phyloP scores from a whole-genome alignment of 2,113 vertebrate genomes.

The Nestor notabilis region DNA sequence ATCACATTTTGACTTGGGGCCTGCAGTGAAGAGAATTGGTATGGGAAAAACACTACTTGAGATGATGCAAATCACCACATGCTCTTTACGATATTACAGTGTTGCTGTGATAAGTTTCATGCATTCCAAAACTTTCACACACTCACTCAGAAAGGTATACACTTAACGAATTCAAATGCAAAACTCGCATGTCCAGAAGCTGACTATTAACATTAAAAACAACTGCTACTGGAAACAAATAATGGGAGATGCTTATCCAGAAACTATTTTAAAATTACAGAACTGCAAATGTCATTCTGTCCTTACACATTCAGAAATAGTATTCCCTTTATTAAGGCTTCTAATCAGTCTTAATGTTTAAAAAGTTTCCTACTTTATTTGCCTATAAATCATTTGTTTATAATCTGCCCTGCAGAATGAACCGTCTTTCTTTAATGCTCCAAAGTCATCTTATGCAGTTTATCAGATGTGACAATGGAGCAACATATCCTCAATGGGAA shows the following conservation, averaged over 20 bases:
- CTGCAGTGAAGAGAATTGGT: background rate
- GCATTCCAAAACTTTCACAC: background rate
- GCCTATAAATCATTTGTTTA: background rate
- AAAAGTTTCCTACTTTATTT: background rate
- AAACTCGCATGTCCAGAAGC: background rate
- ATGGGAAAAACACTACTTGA: background rate
- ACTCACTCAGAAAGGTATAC: background rate
- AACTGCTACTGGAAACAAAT: background rate
- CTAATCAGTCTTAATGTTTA: background rate
- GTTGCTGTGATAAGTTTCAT: background rate
- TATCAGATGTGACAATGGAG: background rate
- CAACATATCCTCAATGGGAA: background rate
- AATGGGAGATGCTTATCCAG: background rate
- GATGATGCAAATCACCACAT: background rate
- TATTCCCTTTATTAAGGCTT: slow-evolving; percentile 1
- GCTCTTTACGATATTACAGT: background rate
- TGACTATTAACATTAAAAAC: background rate
- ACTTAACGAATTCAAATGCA: background rate
- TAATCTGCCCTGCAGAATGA: background rate
- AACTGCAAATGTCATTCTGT: background rate
- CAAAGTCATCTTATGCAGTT: background rate
- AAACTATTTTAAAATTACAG: background rate
- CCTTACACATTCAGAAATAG: background rate
- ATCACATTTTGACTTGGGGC: background rate
- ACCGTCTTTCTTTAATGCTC: background rate